Base-by-base conservation (phyloP, 2,113 vertebrate species). In the Benthochromis sp. region DNA sequence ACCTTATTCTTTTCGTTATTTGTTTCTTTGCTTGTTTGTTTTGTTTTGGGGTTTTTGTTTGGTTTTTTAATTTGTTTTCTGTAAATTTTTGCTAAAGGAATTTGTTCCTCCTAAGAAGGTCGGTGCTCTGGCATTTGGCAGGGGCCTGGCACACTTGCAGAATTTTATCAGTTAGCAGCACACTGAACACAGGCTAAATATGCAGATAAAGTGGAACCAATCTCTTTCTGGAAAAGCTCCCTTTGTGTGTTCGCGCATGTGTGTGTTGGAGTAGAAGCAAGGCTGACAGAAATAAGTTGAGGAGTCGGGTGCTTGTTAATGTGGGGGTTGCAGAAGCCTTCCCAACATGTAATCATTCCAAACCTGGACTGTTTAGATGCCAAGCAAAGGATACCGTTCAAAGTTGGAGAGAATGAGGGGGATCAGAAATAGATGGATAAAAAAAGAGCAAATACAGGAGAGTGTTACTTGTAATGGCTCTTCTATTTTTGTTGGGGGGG, bases 161-260 rank as follows among this genome's bases (percentile, higher is more conserved):
- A 86, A 92, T 94, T 93, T 93, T 95, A 95, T 96, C 95, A 94
- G 89, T 95, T 91, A 90, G 86, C 40, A 87, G 78, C 92, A 94
- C 61, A 73, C 88, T 81, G 76, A 94, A 93, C 89, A 88, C 89
- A 86, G 90, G 87, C 90, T 86, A 93, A 95, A 92, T 92, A 95
- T 94, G 92, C 93, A 94, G 91, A 94, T 92, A 91, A 91, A 95
- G 89, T 90, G 91, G 92, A 92, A 93, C 88, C 85, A 95, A 92
- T 92, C 92, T 92, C 66, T 47, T 89, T 61, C 85, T 90, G 89
- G 89, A 94, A 94, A 90, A 86, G 82, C 87, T 92, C 86, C 66
- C n/a, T 12, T 61, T 85, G 53, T 83, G 54, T 87, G 86, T 80
- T 29, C 50, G 55, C 29, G 61, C 29, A 52, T 84, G 73, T 54